Evolutionary conservation across 2,113 vertebrate species (phyloP), one percentile per base, ranked within the genome.

Genomic region (Nesogale talazaci): DNA sequence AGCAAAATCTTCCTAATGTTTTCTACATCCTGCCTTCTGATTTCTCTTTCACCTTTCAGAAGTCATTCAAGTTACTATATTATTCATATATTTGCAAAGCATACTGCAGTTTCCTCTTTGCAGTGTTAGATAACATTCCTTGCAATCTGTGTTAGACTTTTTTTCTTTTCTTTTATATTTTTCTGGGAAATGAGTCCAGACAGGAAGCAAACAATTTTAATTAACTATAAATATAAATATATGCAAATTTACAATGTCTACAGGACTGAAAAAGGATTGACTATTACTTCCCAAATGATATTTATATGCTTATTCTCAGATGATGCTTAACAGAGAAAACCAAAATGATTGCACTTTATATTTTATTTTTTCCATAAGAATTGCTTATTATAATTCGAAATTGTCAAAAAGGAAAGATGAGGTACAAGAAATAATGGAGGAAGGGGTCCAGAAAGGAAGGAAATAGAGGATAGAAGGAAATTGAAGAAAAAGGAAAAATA

Each of bases 191-290:
- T 61, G 36, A 89, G 88, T 90, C 23, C 63, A 94, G 94, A 69
- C 74, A 88, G 46, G 65, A 72, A 88, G 78, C 90, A 92, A 96
- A 95, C 22, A 70, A 57, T 93, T 93, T 94, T 93, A 96, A 95
- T 89, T 92, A 76, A 85, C 76, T 78, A 80, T 95, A 95, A 96
- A 95, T 75, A 80, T 95, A 95, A 96, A 95, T 90, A 91, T 27
- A 76, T 67, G 75, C 78, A 80, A 63, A 40, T 92, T 81, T 94
- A 80, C 95, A 52, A 76, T 85, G 38, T 84, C 31, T 74, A 86
- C 11, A 23, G 34, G 69, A 87, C 40, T 70, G 4, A 17, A 29
- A 78, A 87, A 63, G 59, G 63, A 89, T 65, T 56, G 67, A 25
- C 85, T 83, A 6, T 72, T 89, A 89, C 40, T 90, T 83, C 22